Percentiles rank a stretch among this genome's conserved stretches.
These are phyloP conservation scores for Callithrix jacchus DNA, from an alignment of 2,113 vertebrate species.

Conservation along the genomic window DNA sequence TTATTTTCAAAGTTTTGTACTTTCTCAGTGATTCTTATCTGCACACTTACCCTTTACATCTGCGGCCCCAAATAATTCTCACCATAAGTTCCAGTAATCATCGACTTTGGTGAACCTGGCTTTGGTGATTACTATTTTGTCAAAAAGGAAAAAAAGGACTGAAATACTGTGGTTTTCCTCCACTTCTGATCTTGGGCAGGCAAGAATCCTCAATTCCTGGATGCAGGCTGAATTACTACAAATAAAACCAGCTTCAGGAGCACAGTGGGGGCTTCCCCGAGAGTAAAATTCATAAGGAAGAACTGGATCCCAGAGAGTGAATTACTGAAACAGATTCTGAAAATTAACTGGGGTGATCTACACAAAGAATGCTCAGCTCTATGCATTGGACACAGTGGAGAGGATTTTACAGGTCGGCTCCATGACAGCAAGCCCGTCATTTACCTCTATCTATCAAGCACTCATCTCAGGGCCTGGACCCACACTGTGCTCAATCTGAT, in stretches of 20 bases:
- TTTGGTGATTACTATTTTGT: neutral
- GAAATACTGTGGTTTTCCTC: neutral
- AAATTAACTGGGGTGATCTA: neutral
- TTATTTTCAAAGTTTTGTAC: neutral
- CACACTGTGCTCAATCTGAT: neutral
- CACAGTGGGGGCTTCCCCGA: neutral
- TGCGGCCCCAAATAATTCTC: neutral
- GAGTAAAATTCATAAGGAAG: neutral
- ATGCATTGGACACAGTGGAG: fast-evolving
- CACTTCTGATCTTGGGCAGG: neutral
- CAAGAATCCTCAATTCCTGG: neutral
- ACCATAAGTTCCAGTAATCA: neutral
- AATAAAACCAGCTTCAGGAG: neutral
- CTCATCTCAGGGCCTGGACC: too few relatives aligned
- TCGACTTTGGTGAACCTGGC: neutral
- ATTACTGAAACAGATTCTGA: neutral
- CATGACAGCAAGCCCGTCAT: neutral
- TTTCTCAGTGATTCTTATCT: neutral
- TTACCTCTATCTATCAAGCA: neutral
- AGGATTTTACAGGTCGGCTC: neutral
- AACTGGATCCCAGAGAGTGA: neutral
- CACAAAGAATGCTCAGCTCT: neutral
- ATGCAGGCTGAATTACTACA: neutral
- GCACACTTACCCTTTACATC: neutral
- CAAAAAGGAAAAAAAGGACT: neutral